Conservation (phyloP, 2,888 invertebrate genomes). For the Drosophila rubida region DNA sequence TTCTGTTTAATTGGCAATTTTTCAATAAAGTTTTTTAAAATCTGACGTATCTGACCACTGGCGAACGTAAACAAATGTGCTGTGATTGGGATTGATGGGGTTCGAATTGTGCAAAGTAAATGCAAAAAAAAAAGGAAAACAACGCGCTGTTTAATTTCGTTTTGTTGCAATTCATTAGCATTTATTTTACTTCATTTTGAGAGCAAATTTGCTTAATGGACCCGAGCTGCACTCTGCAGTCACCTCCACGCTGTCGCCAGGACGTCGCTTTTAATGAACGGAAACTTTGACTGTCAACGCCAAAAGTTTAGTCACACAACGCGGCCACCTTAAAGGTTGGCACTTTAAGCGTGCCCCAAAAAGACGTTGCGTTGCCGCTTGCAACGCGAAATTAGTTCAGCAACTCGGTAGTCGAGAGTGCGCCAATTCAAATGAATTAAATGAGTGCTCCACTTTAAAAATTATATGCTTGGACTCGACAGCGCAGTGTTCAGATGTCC, state of each 20-base stretch:
- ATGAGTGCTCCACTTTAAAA: slow-evolving; percentile 50
- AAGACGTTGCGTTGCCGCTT: slow-evolving; percentile 35
- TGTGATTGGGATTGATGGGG: slow-evolving; percentile 24
- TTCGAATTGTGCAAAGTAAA: background rate
- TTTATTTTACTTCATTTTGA: slow-evolving; percentile 32
- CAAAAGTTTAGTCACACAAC: slow-evolving; percentile 20
- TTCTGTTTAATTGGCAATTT: slow-evolving; percentile 73
- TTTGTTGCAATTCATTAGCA: slow-evolving; percentile 62
- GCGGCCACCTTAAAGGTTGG: slow-evolving; percentile 36
- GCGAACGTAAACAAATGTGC: slow-evolving; percentile 45
- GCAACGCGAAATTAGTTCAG: slow-evolving; percentile 47
- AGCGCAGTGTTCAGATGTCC: slow-evolving; percentile 18
- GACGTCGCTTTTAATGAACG: slow-evolving; percentile 56
- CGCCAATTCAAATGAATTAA: slow-evolving; percentile 60
- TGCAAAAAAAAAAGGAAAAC: too few species aligned
- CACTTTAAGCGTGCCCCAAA: slow-evolving; percentile 58
- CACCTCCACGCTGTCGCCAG: background rate
- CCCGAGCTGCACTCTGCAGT: slow-evolving; percentile 3
- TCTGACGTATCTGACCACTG: slow-evolving; percentile 1
- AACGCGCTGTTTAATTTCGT: slow-evolving; percentile 43
- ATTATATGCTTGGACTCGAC: slow-evolving; percentile 13
- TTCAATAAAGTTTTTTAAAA: slow-evolving; percentile 12
- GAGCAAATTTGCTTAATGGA: slow-evolving; percentile 45
- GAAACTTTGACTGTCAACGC: slow-evolving; percentile 60
- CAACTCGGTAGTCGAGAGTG: slow-evolving; percentile 51